Percentiles rank a stretch among this genome's conserved stretches.
Conservation (phyloP, 2,888 invertebrate genomes). For the Apodemia mormo region DNA sequence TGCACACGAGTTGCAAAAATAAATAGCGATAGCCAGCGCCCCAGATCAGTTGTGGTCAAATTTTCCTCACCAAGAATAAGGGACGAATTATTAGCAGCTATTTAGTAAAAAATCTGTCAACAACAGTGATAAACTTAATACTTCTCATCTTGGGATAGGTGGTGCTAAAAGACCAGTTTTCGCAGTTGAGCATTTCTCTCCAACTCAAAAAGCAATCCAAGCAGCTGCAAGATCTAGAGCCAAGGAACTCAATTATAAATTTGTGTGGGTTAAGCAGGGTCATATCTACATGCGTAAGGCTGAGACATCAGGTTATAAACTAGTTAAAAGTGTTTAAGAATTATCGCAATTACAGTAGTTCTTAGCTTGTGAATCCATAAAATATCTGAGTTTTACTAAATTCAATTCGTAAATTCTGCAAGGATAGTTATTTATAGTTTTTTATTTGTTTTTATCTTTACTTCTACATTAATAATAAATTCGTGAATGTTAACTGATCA, state of each 20-base stretch:
- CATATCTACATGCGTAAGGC: conserved; percentile 12
- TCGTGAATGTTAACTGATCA: neutral
- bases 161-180: neutral
- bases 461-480: neutral
- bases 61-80: neutral
- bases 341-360: neutral
- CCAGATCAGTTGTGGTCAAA: neutral
- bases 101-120: neutral
- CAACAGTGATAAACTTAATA: neutral
- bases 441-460: neutral
- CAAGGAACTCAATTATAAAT: conserved; percentile 14
- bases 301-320: neutral
- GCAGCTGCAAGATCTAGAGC: neutral
- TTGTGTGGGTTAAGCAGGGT: conserved; percentile 16
- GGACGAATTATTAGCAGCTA: neutral
- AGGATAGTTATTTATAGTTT: neutral
- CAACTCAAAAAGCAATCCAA: conserved; percentile 1
- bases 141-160: neutral
- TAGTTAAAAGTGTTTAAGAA: neutral
- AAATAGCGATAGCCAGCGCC: neutral
- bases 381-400: neutral
- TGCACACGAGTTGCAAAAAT: neutral
- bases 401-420: neutral
- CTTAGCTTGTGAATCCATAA: neutral
- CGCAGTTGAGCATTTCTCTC: neutral